These are phyloP conservation scores for Oreochromis niloticus DNA, from an alignment of 2,113 vertebrate genomes.

Conservation along the genomic window DNA sequence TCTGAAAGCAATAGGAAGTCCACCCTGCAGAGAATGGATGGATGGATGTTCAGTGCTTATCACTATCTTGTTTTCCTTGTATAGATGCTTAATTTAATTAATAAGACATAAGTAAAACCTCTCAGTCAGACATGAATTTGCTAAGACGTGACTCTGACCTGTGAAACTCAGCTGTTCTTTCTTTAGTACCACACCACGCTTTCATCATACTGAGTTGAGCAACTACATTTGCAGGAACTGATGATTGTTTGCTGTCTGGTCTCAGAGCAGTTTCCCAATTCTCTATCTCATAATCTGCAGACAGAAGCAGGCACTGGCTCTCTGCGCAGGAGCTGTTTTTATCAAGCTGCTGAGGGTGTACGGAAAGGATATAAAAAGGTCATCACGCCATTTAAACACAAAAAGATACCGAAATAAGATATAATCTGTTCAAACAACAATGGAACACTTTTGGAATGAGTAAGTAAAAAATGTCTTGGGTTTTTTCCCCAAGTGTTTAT, in stretches of 20 bases:
- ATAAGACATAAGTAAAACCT: neutral
- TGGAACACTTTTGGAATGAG: neutral
- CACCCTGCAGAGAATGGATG: neutral
- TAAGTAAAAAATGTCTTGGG: neutral
- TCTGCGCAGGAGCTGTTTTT: neutral
- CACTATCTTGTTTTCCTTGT: neutral
- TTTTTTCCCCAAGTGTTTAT: neutral
- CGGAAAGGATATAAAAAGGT: neutral
- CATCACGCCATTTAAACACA: neutral
- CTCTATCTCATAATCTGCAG: slow-evolving; percentile 5
- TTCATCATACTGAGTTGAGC: slow-evolving; percentile 19
- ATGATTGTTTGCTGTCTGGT: slow-evolving; percentile 20
- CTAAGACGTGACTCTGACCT: neutral
- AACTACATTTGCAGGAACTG: slow-evolving; percentile 9
- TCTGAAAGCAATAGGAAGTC: neutral
- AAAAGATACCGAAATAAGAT: neutral
- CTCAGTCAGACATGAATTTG: neutral
- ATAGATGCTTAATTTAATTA: neutral
- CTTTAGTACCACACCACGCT: neutral
- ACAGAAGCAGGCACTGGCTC: neutral
- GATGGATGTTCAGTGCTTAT: neutral
- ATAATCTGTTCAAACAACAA: neutral
- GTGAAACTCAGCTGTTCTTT: neutral
- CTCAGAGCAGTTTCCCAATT: slow-evolving; percentile 14
- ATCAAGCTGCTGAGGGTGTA: neutral